phyloP scores from a whole-genome alignment of 2,113 vertebrate genomes.

The Maccullochella peelii region DNA sequence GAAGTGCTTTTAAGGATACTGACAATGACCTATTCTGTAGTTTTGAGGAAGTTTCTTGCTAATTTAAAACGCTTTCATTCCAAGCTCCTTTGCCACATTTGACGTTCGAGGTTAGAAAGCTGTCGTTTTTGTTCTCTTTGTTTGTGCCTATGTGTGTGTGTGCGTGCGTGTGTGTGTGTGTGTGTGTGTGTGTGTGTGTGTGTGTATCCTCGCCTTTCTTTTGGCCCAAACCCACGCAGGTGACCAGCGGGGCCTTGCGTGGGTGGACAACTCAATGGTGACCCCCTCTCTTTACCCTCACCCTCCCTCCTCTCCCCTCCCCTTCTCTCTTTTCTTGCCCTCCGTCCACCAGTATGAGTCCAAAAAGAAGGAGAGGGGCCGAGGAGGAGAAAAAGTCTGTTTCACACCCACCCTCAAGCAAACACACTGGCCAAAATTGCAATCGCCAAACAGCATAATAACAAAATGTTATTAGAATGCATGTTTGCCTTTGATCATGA shows the following conservation, averaged over 20 bases:
- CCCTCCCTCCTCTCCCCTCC: not conserved
- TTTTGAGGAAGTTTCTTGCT: slow-evolving; percentile 63
- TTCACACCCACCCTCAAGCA: slow-evolving; percentile 30
- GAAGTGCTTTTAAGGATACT: slow-evolving; percentile 51
- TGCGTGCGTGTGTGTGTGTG: not conserved
- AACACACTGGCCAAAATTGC: slow-evolving; percentile 19
- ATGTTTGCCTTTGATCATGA: slow-evolving; percentile 5
- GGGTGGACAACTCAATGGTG: slow-evolving; percentile 81
- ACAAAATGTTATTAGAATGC: not conserved
- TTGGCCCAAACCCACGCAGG: slow-evolving; percentile 77
- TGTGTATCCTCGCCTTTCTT: slow-evolving; percentile 53
- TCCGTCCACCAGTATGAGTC: slow-evolving; percentile 48
- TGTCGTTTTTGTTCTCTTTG: slow-evolving; percentile 38
- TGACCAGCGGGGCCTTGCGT: slow-evolving; percentile 73
- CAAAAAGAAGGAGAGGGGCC: slow-evolving; percentile 47
- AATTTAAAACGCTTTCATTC: slow-evolving; percentile 66
- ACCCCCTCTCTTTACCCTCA: slow-evolving; percentile 46
- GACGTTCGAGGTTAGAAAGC: slow-evolving; percentile 52
- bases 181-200: not conserved
- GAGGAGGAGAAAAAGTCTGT: slow-evolving; percentile 34
- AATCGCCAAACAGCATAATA: slow-evolving; percentile 4
- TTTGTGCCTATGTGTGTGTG: slow-evolving; percentile 21
- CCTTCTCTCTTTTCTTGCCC: slow-evolving; percentile 38
- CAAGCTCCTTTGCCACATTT: slow-evolving; percentile 40
- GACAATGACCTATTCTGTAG: slow-evolving; percentile 47